phyloP scores from a whole-genome alignment of 2,888 invertebrate species.

The Mesopsocus fuscifrons region DNA sequence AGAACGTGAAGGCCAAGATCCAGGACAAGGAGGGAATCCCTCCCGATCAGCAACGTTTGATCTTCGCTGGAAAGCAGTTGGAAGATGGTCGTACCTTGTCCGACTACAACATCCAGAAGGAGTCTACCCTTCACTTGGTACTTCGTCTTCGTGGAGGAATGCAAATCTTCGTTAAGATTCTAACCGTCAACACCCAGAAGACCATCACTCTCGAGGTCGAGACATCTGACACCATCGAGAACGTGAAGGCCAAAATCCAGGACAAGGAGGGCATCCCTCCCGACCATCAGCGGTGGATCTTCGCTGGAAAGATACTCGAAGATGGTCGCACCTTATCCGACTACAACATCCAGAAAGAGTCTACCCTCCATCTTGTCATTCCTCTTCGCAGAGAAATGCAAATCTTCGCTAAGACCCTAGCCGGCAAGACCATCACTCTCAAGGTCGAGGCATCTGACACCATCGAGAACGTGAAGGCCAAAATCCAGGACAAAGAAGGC shows the following conservation, averaged over 20 bases:
- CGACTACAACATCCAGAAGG: too few relatives aligned
- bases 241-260: slow-evolving; percentile 29
- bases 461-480: slow-evolving; percentile 31
- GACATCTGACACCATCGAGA: too few relatives aligned
- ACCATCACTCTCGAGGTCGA: too few relatives aligned
- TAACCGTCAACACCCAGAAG: too few relatives aligned
- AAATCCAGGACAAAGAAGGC: slow-evolving; percentile 22
- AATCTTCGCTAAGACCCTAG: slow-evolving; percentile 30
- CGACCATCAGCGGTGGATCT: slow-evolving; percentile 27
- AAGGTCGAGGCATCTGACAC: slow-evolving; percentile 29
- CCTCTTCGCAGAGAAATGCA: slow-evolving; percentile 68
- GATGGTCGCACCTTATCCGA: slow-evolving; percentile 34
- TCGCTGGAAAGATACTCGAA: slow-evolving; percentile 34
- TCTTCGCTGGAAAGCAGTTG: too few relatives aligned
- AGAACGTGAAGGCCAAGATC: too few relatives aligned
- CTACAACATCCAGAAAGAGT: slow-evolving; percentile 40
- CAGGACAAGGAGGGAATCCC: too few relatives aligned
- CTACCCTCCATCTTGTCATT: slow-evolving; percentile 67
- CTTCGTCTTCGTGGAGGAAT: slow-evolving; percentile 33
- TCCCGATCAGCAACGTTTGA: too few relatives aligned
- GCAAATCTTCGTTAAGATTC: too few relatives aligned
- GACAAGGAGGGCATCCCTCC: too few relatives aligned
- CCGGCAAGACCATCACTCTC: slow-evolving; percentile 27
- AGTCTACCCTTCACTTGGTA: too few relatives aligned
- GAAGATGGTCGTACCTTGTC: too few relatives aligned